Conservation (phyloP, 1,140 invertebrate genomes). For the Armadillidium nasatum region DNA sequence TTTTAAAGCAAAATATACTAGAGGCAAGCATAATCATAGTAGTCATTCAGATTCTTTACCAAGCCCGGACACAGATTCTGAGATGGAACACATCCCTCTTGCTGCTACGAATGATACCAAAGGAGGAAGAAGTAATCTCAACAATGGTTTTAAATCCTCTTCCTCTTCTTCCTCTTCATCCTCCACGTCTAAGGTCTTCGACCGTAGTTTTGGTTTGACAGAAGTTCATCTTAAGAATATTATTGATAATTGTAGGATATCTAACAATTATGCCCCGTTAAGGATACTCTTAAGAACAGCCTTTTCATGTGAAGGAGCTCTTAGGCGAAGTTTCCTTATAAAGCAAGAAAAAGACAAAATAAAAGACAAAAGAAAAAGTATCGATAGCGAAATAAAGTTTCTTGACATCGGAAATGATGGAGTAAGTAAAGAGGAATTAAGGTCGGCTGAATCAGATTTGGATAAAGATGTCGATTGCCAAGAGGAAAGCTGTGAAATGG, state of each 20-base stretch:
- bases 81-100: not conserved
- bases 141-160: no score
- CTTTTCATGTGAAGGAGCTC: conserved; percentile 54
- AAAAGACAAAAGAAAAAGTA: conserved; percentile 51
- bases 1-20: not conserved
- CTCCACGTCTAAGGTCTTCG: not conserved
- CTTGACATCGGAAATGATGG: conserved; percentile 45
- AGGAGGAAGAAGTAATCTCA: not conserved
- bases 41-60: not conserved
- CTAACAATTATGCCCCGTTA: conserved; percentile 38
- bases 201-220: conserved; percentile 6
- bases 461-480: conserved; percentile 77
- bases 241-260: conserved; percentile 31
- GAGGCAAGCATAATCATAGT: not conserved
- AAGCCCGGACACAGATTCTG: not conserved
- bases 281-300: conserved; percentile 54
- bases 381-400: conserved; percentile 50
- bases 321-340: conserved; percentile 27
- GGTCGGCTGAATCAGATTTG: conserved; percentile 67
- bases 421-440: conserved; percentile 63
- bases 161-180: no score
- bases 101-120: not conserved
- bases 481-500: conserved; percentile 44
- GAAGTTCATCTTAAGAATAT: conserved; percentile 26
- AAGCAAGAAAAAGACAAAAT: conserved; percentile 12